These are phyloP conservation scores for Galaxias olidus DNA, from an alignment of 2,797 vertebrate species.

Conservation along the genomic window DNA sequence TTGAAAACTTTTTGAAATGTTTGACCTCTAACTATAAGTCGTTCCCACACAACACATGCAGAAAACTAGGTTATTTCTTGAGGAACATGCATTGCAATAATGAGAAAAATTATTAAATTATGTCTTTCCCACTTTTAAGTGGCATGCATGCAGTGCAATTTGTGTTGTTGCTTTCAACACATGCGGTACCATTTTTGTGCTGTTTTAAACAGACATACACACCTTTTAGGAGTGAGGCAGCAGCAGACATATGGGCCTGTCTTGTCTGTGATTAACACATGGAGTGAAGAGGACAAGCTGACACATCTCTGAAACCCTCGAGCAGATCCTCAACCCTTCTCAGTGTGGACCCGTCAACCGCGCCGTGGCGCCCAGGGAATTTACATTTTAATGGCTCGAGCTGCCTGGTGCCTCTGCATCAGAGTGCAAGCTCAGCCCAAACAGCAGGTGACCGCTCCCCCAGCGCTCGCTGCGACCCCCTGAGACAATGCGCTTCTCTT, in stretches of 20 bases:
- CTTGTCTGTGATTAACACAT: conserved; percentile 33
- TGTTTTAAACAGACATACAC: neutral
- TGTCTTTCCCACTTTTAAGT: too few species aligned
- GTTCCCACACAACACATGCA: too few species aligned
- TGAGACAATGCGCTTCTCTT: conserved; percentile 26
- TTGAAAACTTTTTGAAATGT: too few species aligned
- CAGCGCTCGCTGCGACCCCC: conserved; percentile 15
- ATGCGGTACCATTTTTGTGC: neutral
- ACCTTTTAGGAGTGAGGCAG: conserved; percentile 7
- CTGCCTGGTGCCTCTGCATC: conserved; percentile 39
- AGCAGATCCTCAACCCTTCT: conserved; percentile 20
- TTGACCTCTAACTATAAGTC: too few species aligned
- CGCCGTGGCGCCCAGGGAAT: conserved; percentile 37
- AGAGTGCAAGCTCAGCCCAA: conserved; percentile 65
- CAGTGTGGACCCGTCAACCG: conserved; percentile 25
- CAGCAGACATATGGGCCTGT: conserved; percentile 10
- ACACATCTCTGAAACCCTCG: conserved; percentile 26
- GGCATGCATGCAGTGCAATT: too few species aligned
- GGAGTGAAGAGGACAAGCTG: conserved; percentile 39
- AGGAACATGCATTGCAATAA: too few species aligned
- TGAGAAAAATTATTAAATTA: too few species aligned
- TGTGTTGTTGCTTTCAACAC: too few species aligned
- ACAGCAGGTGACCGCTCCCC: conserved; percentile 44
- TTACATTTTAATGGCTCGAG: conserved; percentile 63
- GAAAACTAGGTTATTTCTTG: too few species aligned